These are phyloP conservation scores for Corythucha ciliata DNA, from an alignment of 2,888 invertebrate genomes.

Conservation along the genomic window DNA sequence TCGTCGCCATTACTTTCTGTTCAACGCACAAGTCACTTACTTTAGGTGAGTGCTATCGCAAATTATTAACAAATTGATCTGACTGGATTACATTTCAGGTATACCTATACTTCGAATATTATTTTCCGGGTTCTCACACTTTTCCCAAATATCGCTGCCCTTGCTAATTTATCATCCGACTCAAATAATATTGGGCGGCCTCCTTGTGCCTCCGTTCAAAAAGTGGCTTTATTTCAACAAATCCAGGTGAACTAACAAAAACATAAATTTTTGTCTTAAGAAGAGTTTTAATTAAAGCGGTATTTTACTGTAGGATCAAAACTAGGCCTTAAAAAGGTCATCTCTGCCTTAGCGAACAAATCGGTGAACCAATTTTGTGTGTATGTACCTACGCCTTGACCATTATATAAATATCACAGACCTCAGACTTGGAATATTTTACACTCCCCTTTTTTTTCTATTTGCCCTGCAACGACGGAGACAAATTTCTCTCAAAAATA, in stretches of 20 bases:
- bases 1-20: slow-evolving; percentile 48
- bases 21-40: slow-evolving; percentile 52
- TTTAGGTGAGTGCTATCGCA: slow-evolving; percentile 46
- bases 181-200: slow-evolving; percentile 46
- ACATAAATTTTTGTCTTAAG: too few relatives aligned
- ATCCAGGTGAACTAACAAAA: slow-evolving; percentile 24
- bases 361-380: too few relatives aligned
- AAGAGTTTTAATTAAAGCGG: too few relatives aligned
- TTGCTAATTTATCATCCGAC: slow-evolving; percentile 46
- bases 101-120: slow-evolving; percentile 46
- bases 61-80: too few relatives aligned
- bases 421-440: too few relatives aligned
- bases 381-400: too few relatives aligned
- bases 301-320: too few relatives aligned
- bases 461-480: slow-evolving; percentile 39
- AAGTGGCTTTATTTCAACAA: slow-evolving; percentile 40
- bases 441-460: too few relatives aligned
- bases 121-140: slow-evolving; percentile 46
- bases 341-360: too few relatives aligned
- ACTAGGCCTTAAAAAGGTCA: too few relatives aligned
- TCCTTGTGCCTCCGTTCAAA: slow-evolving; percentile 43
- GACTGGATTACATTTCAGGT: slow-evolving; percentile 38
- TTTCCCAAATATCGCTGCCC: slow-evolving; percentile 46
- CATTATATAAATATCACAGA: too few relatives aligned
- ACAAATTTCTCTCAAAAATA: slow-evolving; percentile 44